Percentiles rank a stretch among this genome's conserved stretches.
phyloP scores from a whole-genome alignment of 2,797 vertebrate species.

The Eospalax fontanierii region DNA sequence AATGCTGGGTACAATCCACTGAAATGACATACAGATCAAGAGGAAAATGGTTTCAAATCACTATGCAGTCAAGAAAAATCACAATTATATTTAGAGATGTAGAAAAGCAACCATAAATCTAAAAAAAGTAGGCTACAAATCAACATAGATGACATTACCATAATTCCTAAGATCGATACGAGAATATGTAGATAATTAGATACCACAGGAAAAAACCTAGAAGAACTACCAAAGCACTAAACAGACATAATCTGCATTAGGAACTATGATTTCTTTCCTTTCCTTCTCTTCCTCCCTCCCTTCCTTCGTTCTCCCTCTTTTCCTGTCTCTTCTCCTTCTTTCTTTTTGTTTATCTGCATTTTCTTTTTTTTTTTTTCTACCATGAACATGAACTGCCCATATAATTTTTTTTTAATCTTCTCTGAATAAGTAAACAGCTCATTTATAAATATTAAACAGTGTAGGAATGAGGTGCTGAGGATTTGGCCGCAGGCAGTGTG shows the following conservation, averaged over 20 bases:
- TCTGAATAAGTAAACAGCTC: conserved; percentile 38
- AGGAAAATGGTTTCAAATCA: neutral
- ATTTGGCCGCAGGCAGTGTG: neutral
- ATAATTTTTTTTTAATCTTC: conserved; percentile 1
- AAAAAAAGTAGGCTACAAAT: neutral
- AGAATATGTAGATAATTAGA: neutral
- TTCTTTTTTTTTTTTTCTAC: conserved; percentile 20
- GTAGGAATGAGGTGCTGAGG: neutral
- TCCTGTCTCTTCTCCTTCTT: neutral
- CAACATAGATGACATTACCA: neutral
- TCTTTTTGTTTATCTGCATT: neutral
- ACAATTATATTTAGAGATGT: neutral
- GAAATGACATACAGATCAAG: neutral
- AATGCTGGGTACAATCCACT: neutral
- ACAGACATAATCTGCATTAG: neutral
- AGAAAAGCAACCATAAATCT: neutral
- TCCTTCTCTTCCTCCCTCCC: neutral
- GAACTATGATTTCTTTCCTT: neutral
- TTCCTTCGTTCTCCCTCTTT: neutral
- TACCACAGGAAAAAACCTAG: neutral
- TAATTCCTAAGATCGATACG: neutral
- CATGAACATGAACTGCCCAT: neutral
- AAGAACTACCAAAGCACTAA: neutral
- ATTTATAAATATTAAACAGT: conserved; percentile 18
- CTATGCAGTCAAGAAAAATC: neutral